Base-by-base conservation (phyloP, 1,140 invertebrate species). In the Drosophila malerkotliana region DNA sequence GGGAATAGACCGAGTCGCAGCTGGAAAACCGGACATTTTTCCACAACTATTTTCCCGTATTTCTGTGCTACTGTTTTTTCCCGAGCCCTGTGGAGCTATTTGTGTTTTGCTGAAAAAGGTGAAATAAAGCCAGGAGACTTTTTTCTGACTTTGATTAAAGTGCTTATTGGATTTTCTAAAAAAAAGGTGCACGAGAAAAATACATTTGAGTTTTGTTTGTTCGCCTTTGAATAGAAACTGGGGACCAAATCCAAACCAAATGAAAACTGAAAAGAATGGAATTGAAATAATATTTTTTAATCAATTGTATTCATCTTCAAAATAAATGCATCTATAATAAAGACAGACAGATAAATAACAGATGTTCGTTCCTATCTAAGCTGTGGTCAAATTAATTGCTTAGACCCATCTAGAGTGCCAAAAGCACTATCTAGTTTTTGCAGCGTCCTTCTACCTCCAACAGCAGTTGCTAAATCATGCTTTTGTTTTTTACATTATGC, bases 81-180 rank as follows among this genome's bases (percentile, higher is more conserved):
- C 41, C 54, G 44, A 61, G 57, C 49, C 49, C 41, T 51, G 12
- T 54, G 56, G 51, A 39, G 54, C 26, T 64, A 72, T 37, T 54
- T 41, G n/a, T 57, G 49, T 72, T 53, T 49, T 44, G 54, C 53
- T 37, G 28, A 72, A 49, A 44, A 61, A 82, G 63, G 63, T 74
- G 52, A 74, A 83, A 69, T 66, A 82, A 82, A 69, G 49, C 32
- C 63, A 41, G 15, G 14, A 24, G 55, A 45, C 28, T 51, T 51
- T 77, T 48, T 62, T 72, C 45, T 62, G 67, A 54, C 68, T 73
- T 73, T 72, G 57, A 82, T 63, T 73, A 60, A 66, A 82, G 62
- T 73, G 62, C 79, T 81, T 81, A 77, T 81, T 81, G 69, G 79
- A 83, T 82, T 83, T 74, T 39, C 32, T 39, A 45, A 74, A 77